Conservation (phyloP, 2,888 invertebrate species). For the Sphinx pinastri region DNA sequence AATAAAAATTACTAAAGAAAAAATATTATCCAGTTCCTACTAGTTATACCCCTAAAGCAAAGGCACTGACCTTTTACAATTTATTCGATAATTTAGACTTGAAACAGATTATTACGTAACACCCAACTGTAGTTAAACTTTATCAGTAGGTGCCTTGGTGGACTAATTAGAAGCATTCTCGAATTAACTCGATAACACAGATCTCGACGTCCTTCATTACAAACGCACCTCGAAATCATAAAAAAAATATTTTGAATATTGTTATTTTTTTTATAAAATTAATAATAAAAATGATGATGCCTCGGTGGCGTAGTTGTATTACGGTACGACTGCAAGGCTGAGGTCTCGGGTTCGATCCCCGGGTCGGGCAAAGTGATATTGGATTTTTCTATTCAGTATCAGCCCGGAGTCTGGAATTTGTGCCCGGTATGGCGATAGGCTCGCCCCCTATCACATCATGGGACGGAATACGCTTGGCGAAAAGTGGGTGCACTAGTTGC, state of each 20-base stretch:
- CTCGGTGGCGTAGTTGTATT: too few relatives aligned
- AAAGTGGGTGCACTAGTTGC: too few relatives aligned
- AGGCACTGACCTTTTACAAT: slow-evolving; percentile 4
- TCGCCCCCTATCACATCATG: too few relatives aligned
- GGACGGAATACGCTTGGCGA: too few relatives aligned
- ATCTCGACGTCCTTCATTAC: neutral
- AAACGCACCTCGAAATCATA: too few relatives aligned
- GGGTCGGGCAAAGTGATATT: too few relatives aligned
- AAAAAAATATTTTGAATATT: neutral
- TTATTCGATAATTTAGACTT: neutral
- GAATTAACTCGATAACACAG: neutral
- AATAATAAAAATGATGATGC: too few relatives aligned
- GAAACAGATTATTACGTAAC: slow-evolving; percentile 5
- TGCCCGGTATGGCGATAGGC: too few relatives aligned
- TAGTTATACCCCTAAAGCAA: neutral
- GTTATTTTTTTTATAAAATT: neutral
- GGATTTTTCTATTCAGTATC: too few relatives aligned
- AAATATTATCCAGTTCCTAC: neutral
- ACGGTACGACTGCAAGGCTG: too few relatives aligned
- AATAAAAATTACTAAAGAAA: neutral
- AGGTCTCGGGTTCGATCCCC: too few relatives aligned
- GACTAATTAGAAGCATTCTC: slow-evolving; percentile 10
- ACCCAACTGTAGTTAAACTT: neutral
- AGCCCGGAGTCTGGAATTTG: too few relatives aligned
- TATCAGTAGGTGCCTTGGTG: neutral